Evolutionary conservation across 2,888 invertebrate species (phyloP).

Genomic region (Schrankia costaestrigalis): DNA sequence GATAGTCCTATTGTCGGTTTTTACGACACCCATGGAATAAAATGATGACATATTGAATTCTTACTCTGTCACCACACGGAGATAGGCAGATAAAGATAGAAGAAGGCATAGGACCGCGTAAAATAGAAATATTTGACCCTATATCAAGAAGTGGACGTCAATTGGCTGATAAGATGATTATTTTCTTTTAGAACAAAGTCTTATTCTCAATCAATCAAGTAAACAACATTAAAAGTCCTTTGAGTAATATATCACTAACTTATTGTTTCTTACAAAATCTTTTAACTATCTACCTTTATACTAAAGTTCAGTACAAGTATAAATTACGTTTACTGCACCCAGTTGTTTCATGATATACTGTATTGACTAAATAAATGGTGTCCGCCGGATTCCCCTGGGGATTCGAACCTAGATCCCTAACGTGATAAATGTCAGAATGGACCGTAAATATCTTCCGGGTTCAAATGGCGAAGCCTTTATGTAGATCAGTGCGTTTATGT

Average conservation of each 20-base stretch:
- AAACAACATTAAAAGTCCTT: constrained; percentile 28
- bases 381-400: constrained; percentile 8
- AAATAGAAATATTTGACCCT: too few relatives aligned
- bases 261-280: constrained; percentile 51
- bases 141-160: too few relatives aligned
- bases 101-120: too few relatives aligned
- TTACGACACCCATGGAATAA: too few relatives aligned
- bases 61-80: too few relatives aligned
- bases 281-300: constrained; percentile 43
- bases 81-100: too few relatives aligned
- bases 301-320: constrained; percentile 58
- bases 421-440: not conserved
- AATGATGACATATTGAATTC: too few relatives aligned
- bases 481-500: not conserved
- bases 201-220: constrained; percentile 18
- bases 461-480: too few relatives aligned
- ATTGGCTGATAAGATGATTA: too few relatives aligned
- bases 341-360: constrained; percentile 43
- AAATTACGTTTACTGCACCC: constrained; percentile 49
- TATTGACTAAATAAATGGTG: constrained; percentile 14
- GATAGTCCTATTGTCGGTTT: too few relatives aligned
- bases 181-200: constrained; percentile 4
- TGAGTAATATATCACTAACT: constrained; percentile 50
- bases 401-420: constrained; percentile 5
- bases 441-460: constrained; percentile 4